Base-by-base conservation (phyloP, 2,888 invertebrate genomes). In the Lottia gigantea region DNA sequence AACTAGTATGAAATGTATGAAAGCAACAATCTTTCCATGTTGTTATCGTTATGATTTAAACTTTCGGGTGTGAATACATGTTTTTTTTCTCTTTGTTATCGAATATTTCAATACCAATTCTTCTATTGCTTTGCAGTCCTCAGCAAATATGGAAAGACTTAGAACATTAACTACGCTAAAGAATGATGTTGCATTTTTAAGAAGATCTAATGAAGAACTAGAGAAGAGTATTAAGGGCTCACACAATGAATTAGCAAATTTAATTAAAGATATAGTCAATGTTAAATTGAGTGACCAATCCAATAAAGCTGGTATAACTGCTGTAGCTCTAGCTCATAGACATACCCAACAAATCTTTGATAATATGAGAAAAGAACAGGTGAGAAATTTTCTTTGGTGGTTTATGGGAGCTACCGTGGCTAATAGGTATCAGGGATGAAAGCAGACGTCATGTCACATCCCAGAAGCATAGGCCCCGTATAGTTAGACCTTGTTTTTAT, bases 131-230 rank as follows among this genome's bases (percentile, higher is more conserved):
- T 55, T 55, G 19, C 23, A 55, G 55, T 55, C 55, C 2, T 55
- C 55, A 14, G 61, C 15, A 8, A 31, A 55, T 11, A 45, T 55
- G 19, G 55, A 26, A 55, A 25, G 31, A 6, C 11, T 40, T 14
- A 40, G 55, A 31, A 61, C 49, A 16, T 31, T 67, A 2, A 55
- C 49, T 15, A 55, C 26, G 14, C n/a, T 67, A 31, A 23, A 40
- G 4, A 67, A 19, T 55, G 67, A 67, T 25, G 67, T 67, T 11
- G 26, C 55, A 2, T 26, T 40, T 7, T 26, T 67, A 25, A 67
- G 40, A n/a, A 46, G 49, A 25, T 26, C 67, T 3, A 67, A 67
- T 40, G 67, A 67, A 12, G 55, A 67, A 8, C 15, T 67, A 16
- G 14, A 2, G n/a, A 26, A 31, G 23, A 55, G 19, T 55, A 19